Percentiles rank a stretch among this genome's conserved stretches.
Evolutionary conservation across 2,113 vertebrate species (phyloP).

Genomic region (Epinephelus fuscoguttatus): DNA sequence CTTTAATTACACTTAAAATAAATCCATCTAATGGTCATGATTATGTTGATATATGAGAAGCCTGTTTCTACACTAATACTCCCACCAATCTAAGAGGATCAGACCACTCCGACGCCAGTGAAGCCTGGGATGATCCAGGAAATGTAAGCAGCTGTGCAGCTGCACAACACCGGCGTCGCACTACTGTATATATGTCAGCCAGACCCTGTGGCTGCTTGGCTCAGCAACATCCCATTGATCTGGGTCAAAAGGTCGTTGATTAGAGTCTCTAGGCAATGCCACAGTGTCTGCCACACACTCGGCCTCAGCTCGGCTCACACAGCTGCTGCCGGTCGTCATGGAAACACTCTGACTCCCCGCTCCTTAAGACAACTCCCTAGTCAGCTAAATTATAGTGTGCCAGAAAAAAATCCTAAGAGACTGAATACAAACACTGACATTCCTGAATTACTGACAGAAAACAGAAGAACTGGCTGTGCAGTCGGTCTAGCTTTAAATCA

Average conservation of each 20-base stretch:
- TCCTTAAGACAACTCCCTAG: conserved; percentile 68
- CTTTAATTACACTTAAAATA: conserved; percentile 58
- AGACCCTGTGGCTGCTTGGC: conserved; percentile 55
- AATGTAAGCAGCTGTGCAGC: conserved; percentile 47
- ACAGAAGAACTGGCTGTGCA: conserved; percentile 14
- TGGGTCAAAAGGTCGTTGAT: conserved; percentile 84
- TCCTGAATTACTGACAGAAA: conserved; percentile 16
- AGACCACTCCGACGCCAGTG: conserved; percentile 31
- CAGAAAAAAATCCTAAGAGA: conserved; percentile 46
- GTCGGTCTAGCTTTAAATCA: conserved; percentile 40
- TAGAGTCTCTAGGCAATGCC: conserved; percentile 75
- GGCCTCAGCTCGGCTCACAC: conserved; percentile 65
- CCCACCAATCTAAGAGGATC: conserved; percentile 59
- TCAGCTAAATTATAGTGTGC: conserved; percentile 75
- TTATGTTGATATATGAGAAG: conserved; percentile 44
- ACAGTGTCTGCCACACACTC: conserved; percentile 77
- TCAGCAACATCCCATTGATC: conserved; percentile 75
- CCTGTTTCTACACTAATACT: conserved; percentile 44
- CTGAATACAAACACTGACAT: conserved; percentile 54
- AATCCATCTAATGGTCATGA: conserved; percentile 57
- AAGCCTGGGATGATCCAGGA: conserved; percentile 44
- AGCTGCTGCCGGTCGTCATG: conserved; percentile 83
- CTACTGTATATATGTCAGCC: conserved; percentile 41
- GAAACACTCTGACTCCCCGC: conserved; percentile 78
- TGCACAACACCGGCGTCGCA: conserved; percentile 11